Base-by-base conservation (phyloP, 2,888 invertebrate genomes). In the Acronicta alni region DNA sequence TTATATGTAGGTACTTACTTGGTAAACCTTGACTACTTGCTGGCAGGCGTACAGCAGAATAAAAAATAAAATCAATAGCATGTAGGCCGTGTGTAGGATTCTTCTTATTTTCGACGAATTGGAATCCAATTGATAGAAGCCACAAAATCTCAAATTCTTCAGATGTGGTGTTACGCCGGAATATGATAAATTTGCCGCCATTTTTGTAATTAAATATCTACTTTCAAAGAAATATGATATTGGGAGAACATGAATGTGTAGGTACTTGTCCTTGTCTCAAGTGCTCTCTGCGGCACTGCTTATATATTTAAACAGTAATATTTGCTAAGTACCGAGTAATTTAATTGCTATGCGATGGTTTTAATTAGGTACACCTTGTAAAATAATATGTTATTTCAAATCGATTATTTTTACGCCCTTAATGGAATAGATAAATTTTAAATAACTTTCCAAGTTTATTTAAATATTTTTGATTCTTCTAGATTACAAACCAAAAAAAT, bases 1-100 rank as follows among this genome's bases (percentile, higher is more conserved):
- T 12, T 30, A 30, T 30, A 26, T 0, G 26, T 41, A 57, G 14
- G 32, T 54, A 70, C 65, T 72, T 82, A 89, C 89, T 79, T 87
- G 71, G 66, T 83, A 81, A 57, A 88, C 74, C 63, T 86, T 82
- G 3, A 88, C 55, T 4, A 81, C 79, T 67, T 89, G 86, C 59
- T 88, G 88, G 15, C 75, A 20, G 3, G 81, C 83, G 56, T 83
- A 89, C 4, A 88, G 16, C 14, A 80, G 47, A 41, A 83, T 70
- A 14, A 84, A 69, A 39, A 57, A 57, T n/a, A 87, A 71, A 39
- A 81, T 70, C 12, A 80, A 44, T 12, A 63, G 42, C 81, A 83
- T 87, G 52, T 84, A 89, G 14, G 76, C 56, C 3, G 62, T 69
- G 47, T 89, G 86, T 8, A 87, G 35, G 20, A 58, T 45, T 79